Base-by-base conservation (phyloP, 2,113 vertebrate species). In the Psettodes erumei region DNA sequence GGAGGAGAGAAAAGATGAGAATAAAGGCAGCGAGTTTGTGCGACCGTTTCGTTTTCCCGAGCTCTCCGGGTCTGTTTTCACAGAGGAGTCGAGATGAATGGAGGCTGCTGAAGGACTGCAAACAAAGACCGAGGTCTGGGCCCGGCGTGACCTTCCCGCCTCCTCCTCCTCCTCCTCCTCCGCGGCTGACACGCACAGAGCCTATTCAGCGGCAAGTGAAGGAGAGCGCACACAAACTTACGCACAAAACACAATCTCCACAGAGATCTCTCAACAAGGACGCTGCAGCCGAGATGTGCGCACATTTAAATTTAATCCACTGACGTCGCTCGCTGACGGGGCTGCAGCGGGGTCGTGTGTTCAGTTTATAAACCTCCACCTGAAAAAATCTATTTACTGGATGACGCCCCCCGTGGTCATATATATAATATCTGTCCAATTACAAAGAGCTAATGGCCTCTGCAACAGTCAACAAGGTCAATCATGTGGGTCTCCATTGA, bases 31-130 rank as follows among this genome's bases (percentile, higher is more conserved):
- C n/a, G n/a, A n/a, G n/a, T n/a, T n/a, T n/a, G 60, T 50, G 68
- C 15, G 72, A 71, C 69, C 10, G 64, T 79, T 86, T 79, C 62
- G 48, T 82, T 84, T 77, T 68, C n/a, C 63, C 4, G 23, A 73
- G 71, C 43, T 77, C 55, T 78, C 55, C n/a, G 66, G 47, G 55
- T 69, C 40, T 25, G 59, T n/a, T 53, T 56, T 71, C 32, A 21
- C 37, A 61, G 69, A 54, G 65, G 73, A 79, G 68, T 47, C 1
- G 12, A 65, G 68, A 70, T 67, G 71, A 71, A 62, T 71, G 55
- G n/a, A 50, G 72, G 23, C 38, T 0, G 25, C 0, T 4, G 9
- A 68, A 73, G 56, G 71, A 77, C 77, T 75, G 55, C 8, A 32
- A 27, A 58, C 74, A 83, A 72, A n/a, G 21, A n/a, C 53, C 33